Base-by-base conservation (phyloP, 2,797 vertebrate species). In the Pogoniulus pusillus region DNA sequence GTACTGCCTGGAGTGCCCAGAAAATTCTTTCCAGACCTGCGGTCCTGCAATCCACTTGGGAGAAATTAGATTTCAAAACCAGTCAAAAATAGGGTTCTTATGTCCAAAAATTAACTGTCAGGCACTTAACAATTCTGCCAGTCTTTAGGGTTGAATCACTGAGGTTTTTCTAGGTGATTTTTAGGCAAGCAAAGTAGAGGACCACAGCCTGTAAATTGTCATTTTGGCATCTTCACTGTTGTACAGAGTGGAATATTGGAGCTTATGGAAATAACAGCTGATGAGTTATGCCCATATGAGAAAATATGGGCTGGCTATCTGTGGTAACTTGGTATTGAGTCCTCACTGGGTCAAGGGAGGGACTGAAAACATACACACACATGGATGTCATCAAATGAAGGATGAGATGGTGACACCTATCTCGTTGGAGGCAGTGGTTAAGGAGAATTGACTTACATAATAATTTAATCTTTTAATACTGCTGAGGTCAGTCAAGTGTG, bases 381-480 rank as follows among this genome's bases (percentile, higher is more conserved):
- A 32, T 10, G 15, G 11, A 73, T 59, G 58, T 72, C 9, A 89
- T 60, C 77, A 83, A 70, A 58, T 49, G 78, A 85, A 32, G 51
- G 66, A 63, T 45, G 27, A 69, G 53, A 78, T 32, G 29, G 35
- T 93, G 89, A 93, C 74, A 75, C 70, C 57, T 75, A 24, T 39
- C 72, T 91, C 85, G 59, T 66, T 78, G 70, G 66, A 54, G 90
- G 75, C 60, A 60, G 35, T 30, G 57, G 63, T 71, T 93, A 89
- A 87, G 66, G 82, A 90, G 73, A 94, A 93, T 8, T 75, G 89
- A 89, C 91, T 91, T 89, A 80, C 32, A 54, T 78, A 93, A 94
- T 89, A 90, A 93, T 91, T 89, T 93, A 81, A 85, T 93, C 79
- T 94, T 82, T 58, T 89, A 83, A 89, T 85, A 75, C 39, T 16